A percentile compares a stretch with the other conserved stretches of the same genome.
Evolutionary conservation across 2,888 invertebrate genomes (phyloP).

Genomic region (Scaptomyza polygonia): DNA sequence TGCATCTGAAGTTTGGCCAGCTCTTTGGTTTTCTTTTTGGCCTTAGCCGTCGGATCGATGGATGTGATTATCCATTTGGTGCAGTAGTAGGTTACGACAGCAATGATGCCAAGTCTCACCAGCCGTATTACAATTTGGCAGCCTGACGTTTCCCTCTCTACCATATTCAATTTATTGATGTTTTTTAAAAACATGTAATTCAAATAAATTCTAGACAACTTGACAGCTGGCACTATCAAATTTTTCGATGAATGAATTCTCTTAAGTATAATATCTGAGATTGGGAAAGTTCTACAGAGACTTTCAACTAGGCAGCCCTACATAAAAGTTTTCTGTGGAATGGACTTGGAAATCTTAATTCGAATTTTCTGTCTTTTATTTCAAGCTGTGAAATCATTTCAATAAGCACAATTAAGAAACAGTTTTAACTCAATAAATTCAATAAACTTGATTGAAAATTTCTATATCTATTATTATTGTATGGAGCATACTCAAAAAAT

Average conservation of each 20-base stretch:
- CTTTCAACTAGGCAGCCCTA: too few relatives aligned
- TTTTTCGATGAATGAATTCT: background rate
- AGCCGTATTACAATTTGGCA: constrained; percentile 85
- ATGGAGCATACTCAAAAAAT: too few relatives aligned
- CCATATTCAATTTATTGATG: constrained; percentile 43
- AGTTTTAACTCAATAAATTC: too few relatives aligned
- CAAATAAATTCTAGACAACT: background rate
- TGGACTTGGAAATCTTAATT: too few relatives aligned
- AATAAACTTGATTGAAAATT: too few relatives aligned
- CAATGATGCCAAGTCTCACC: constrained; percentile 86
- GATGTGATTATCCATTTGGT: constrained; percentile 95
- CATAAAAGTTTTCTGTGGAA: too few relatives aligned
- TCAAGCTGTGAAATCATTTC: too few relatives aligned
- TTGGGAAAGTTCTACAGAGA: too few relatives aligned
- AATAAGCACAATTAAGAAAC: too few relatives aligned
- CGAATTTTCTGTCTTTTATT: too few relatives aligned
- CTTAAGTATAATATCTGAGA: too few relatives aligned
- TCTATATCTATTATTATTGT: too few relatives aligned
- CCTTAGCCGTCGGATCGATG: constrained; percentile 94
- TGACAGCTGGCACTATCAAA: constrained; percentile 23
- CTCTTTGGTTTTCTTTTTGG: constrained; percentile 92
- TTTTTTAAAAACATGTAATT: constrained; percentile 10
- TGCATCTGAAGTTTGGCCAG: constrained; percentile 91
- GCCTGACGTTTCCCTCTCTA: constrained; percentile 26
- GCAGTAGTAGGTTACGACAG: constrained; percentile 93